Percentiles rank a stretch among this genome's conserved stretches.
phyloP scores from a whole-genome alignment of 1,140 invertebrate genomes.

The Ditylenchus dipsaci region DNA sequence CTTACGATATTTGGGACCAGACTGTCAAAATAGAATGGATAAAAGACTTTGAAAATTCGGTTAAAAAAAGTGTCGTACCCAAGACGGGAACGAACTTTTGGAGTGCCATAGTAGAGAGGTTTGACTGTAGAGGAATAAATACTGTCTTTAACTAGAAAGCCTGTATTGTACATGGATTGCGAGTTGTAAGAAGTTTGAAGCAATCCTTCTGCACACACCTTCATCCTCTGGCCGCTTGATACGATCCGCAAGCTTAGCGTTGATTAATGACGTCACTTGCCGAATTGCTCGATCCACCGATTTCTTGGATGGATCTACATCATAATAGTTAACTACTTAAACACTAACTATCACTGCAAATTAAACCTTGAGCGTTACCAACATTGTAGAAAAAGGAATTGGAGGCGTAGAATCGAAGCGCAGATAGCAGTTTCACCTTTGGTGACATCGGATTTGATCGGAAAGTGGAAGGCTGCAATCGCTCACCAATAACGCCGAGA shows the following conservation, averaged over 20 bases:
- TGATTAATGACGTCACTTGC: not conserved
- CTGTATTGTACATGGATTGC: too few relatives aligned
- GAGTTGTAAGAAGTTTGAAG: not conserved
- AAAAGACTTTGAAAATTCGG: too few relatives aligned
- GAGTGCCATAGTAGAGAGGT: too few relatives aligned
- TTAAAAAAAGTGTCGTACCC: too few relatives aligned
- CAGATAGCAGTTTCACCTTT: not conserved
- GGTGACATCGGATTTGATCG: not conserved
- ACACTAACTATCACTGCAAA: too few relatives aligned
- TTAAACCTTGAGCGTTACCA: not conserved
- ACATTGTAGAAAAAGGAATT: not conserved
- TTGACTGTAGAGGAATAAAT: too few relatives aligned
- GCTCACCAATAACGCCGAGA: not conserved
- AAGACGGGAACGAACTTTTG: too few relatives aligned
- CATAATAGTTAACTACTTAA: too few relatives aligned
- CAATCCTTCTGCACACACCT: not conserved
- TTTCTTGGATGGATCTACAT: too few relatives aligned
- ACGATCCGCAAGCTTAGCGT: not conserved
- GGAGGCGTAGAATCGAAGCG: not conserved
- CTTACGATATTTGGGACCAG: too few relatives aligned
- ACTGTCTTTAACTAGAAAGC: too few relatives aligned
- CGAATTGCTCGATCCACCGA: not conserved
- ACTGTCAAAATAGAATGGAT: too few relatives aligned
- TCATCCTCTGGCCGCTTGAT: not conserved
- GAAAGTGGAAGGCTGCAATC: not conserved